Evolutionary conservation across 1,140 invertebrate genomes (phyloP), one percentile per base, ranked within the genome.

Genomic region (Eueides isabella): DNA sequence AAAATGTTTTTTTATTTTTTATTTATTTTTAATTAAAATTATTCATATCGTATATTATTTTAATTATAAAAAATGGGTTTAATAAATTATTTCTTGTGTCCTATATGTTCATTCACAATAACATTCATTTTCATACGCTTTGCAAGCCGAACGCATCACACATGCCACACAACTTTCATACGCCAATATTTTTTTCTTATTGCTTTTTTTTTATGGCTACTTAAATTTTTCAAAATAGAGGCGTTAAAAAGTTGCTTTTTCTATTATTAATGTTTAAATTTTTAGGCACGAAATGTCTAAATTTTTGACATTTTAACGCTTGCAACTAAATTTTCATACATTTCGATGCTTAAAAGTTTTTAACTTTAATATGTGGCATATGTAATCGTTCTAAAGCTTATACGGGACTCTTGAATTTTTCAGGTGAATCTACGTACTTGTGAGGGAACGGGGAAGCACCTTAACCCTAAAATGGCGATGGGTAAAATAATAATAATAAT

Each of bases 381-480:
- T 73, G 75, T 77, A 44, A 68, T 44, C 67, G 72, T 71, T 71
- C 35, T 30, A 68, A 61, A 19, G 68, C 72, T 89, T 82, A 89
- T 78, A 84, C 85, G 85, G 85, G 87, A 86, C 85, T 91, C 81
- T 90, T 87, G 76, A 82, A 86, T 85, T 93, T 81, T 93, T 83
- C 93, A 94, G 93, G 93, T 92, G 93, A 94, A 91, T 93, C 93
- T 68, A 94, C 92, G 77, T 93, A 94, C 87, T 88, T 94, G 93
- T 94, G 93, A 94, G 84, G 78, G 85, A 82, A 23, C 19, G 48
- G 48, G 35, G 35, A 38, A 38, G 35, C 35, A 38, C 35, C 35
- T 38, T 38, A 48, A 48, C 41, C 41, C 41, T 48, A 48, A 48
- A 55, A 55, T 19, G 48, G 48, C 48, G 48, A 11, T 83, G 84